phyloP scores from a whole-genome alignment of 2,888 invertebrate species.

The Pollenia labialis region DNA sequence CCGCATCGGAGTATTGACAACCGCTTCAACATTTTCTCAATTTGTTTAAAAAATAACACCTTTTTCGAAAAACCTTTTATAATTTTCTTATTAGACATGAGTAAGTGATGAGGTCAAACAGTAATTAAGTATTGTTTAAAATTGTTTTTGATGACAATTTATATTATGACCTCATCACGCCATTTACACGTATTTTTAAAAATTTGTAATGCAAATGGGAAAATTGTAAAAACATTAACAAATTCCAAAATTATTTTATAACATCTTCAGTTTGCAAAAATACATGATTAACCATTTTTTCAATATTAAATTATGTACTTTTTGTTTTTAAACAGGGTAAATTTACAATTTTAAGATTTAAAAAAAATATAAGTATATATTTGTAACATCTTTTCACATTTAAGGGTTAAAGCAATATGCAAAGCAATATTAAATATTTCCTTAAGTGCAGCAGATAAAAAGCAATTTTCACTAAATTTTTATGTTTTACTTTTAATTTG shows the following conservation, averaged over 20 bases:
- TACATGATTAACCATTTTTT: too few species aligned
- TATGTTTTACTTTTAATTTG: conserved; percentile 47
- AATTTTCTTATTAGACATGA: conserved; percentile 5
- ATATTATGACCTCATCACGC: conserved; percentile 51
- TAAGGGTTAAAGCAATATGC: background rate
- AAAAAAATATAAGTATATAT: background rate
- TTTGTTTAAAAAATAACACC: background rate
- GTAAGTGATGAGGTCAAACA: conserved; percentile 38
- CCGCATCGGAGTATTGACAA: too few species aligned
- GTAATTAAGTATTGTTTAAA: conserved; percentile 30
- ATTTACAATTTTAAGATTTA: background rate
- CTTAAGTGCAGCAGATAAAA: conserved; percentile 17
- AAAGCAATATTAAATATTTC: conserved; percentile 10
- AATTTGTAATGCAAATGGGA: conserved; percentile 1
- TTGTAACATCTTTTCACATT: background rate
- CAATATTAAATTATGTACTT: background rate
- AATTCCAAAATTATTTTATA: background rate
- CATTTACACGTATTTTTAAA: conserved; percentile 12
- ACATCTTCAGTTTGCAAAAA: background rate
- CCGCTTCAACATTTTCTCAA: too few species aligned
- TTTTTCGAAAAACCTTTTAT: background rate
- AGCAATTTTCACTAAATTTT: conserved; percentile 30
- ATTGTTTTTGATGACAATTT: conserved; percentile 30
- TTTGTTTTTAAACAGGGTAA: background rate
- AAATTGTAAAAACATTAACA: conserved; percentile 1